Conservation (phyloP, 2,797 vertebrate genomes). For the Apogon hyalosoma region DNA sequence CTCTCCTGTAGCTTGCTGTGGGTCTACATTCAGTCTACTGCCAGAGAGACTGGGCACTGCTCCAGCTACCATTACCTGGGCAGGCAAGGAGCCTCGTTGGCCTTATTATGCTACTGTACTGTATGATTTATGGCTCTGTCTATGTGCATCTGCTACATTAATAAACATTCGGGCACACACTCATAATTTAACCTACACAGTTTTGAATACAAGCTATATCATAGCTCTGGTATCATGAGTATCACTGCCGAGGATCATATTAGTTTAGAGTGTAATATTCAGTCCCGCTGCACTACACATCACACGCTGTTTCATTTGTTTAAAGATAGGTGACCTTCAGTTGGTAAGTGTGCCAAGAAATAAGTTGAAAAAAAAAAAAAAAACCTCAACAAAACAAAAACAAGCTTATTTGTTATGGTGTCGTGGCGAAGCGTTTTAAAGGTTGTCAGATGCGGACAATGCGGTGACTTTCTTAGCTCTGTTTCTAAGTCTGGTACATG, state of each 20-base stretch:
- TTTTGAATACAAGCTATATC: conserved; percentile 51
- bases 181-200: conserved; percentile 62
- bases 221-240: conserved; percentile 28
- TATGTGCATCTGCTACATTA: conserved; percentile 70
- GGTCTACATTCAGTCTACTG: conserved; percentile 49
- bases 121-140: conserved; percentile 73
- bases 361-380: background rate
- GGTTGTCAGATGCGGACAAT: conserved; percentile 34
- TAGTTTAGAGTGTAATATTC: conserved; percentile 32
- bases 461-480: conserved; percentile 20
- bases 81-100: conserved; percentile 57
- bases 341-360: background rate
- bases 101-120: conserved; percentile 72
- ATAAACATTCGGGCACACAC: conserved; percentile 69
- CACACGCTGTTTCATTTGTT: conserved; percentile 17
- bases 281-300: background rate
- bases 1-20: conserved; percentile 38
- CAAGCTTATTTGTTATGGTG: conserved; percentile 11
- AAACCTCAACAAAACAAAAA: background rate
- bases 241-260: conserved; percentile 34
- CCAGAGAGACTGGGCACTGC: conserved; percentile 64
- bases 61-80: conserved; percentile 75
- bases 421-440: conserved; percentile 15
- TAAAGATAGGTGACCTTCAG: conserved; percentile 43
- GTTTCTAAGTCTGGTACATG: conserved; percentile 26